Evolutionary conservation across 2,113 vertebrate genomes (phyloP).

Genomic region (Pelodiscus sinensis): DNA sequence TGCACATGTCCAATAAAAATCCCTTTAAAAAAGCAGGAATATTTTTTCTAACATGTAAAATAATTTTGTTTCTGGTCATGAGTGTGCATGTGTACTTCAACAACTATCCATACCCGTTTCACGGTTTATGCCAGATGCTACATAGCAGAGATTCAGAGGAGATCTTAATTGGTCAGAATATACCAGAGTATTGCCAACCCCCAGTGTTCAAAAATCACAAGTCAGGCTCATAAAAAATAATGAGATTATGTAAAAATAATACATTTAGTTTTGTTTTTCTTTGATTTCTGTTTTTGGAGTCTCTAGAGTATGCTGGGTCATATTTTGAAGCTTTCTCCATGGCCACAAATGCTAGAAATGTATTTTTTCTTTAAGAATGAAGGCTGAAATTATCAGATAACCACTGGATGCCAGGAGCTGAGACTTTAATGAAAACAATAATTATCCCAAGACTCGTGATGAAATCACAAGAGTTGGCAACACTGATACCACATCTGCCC

Average conservation of each 20-base stretch:
- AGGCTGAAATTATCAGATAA: neutral
- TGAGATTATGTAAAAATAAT: neutral
- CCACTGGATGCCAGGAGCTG: neutral
- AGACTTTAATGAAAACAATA: neutral
- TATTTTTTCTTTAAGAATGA: neutral
- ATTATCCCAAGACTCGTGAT: neutral
- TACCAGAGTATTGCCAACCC: neutral
- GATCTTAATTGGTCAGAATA: neutral
- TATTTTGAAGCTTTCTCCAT: neutral
- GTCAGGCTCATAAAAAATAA: neutral
- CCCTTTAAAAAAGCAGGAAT: neutral
- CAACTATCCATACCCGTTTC: neutral
- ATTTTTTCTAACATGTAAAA: accelerated
- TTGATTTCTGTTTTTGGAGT: neutral
- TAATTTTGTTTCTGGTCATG: neutral
- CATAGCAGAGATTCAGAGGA: neutral
- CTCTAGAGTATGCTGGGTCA: neutral
- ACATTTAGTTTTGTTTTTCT: neutral
- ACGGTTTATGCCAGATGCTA: neutral
- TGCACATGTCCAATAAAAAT: conserved; percentile 38
- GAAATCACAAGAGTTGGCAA: neutral
- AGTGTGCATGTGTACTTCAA: neutral
- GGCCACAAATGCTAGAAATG: neutral
- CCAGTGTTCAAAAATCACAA: neutral
- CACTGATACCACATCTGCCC: accelerated